These are phyloP conservation scores for Pelodytes ibericus DNA, from an alignment of 2,797 vertebrate genomes.

Conservation along the genomic window DNA sequence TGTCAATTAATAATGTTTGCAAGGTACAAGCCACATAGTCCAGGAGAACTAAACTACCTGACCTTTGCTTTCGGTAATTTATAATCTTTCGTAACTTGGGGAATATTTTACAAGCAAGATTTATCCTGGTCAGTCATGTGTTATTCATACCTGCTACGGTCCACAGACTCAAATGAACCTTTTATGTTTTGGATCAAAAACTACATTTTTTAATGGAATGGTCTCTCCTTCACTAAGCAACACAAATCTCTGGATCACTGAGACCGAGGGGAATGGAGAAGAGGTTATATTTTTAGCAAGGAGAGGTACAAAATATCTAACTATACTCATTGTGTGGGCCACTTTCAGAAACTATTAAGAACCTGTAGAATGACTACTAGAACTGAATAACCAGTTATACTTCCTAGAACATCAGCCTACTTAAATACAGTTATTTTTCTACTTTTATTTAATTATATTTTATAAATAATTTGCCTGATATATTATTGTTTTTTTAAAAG, in stretches of 20 bases:
- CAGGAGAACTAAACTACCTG: slow-evolving; percentile 4
- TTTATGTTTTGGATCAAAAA: slow-evolving; percentile 26
- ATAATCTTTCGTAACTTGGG: background rate
- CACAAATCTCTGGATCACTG: slow-evolving; percentile 38
- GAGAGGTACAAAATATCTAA: background rate
- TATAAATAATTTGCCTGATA: no score
- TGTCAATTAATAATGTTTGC: background rate
- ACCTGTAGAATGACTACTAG: no score
- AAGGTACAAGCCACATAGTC: background rate
- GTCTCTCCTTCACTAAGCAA: slow-evolving; percentile 33
- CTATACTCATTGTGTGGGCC: background rate
- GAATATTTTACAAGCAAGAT: slow-evolving; percentile 16
- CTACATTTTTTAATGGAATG: slow-evolving; percentile 21
- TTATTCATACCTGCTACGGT: slow-evolving; percentile 14
- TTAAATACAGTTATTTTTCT: no score
- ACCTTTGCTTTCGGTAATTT: slow-evolving; percentile 32
- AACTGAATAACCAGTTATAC: no score
- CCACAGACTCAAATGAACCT: slow-evolving; percentile 31
- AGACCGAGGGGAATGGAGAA: background rate
- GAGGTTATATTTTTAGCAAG: background rate
- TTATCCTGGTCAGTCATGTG: slow-evolving; percentile 9
- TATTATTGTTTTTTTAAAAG: no score
- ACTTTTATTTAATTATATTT: no score
- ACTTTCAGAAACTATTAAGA: no score
- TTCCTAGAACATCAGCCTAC: no score